Base-by-base conservation (phyloP, 2,113 vertebrate species). In the Sorex araneus region DNA sequence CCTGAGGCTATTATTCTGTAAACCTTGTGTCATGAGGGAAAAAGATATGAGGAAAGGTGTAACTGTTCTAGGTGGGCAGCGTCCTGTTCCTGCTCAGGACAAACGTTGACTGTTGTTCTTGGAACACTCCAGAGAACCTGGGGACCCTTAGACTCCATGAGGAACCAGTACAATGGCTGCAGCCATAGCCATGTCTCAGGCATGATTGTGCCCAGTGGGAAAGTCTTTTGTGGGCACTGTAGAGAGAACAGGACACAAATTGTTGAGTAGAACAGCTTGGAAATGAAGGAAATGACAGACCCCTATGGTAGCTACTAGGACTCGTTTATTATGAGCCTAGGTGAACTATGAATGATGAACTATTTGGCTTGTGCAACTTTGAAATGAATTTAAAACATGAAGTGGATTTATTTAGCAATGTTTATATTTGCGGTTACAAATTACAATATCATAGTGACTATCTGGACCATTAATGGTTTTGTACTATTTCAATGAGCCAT, bases 241-340 rank as follows among this genome's bases (percentile, higher is more conserved):
- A n/a, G 30, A 32, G 67, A 83, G 32, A 28, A 50, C 0, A 30
- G 57, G 64, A 80, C 45, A 66, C n/a, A 11, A 8, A 21, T 9
- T 3, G 6, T 13, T 28, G 80, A 71, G 15, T 64, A 74, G 7
- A 25, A 77, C 40, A 40, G 21, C 28, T 30, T 36, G 23, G 60
- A 36, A 90, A 92, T 50, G 34, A 89, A 89, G 76, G 57, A 84
- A 75, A 54, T 28, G 60, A 76, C 80, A 77, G 67, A 32, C 9
- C 34, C 18, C 3, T 8, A 2, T 9, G 27, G 28, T n/a, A 43
- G 50, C 34, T 64, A 34, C 40, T 21, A 13, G 64, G 50, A 36
- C 8, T 40, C 60, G 13, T 40, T 76, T 84, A 18, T 50, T 32
- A 19, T 70, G 21, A 84, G 45, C 47, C 27, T 43, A 81, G 32